Evolutionary conservation across 2,888 invertebrate species (phyloP).

Genomic region (Rhamphomyia laevipes): DNA sequence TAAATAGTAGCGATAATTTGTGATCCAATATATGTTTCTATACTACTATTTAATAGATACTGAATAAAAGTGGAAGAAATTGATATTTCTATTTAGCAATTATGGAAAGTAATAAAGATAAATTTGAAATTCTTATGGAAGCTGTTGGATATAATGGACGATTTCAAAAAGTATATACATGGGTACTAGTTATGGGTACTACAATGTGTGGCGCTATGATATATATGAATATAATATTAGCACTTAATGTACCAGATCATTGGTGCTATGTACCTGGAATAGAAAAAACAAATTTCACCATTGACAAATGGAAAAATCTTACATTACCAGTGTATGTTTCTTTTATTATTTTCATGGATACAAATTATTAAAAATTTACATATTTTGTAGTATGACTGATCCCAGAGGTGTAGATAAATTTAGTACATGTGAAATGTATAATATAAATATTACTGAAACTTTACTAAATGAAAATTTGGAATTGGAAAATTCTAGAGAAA

Average conservation of each 20-base stretch:
- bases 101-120: conserved; percentile 22
- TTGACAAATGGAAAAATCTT: conserved; percentile 40
- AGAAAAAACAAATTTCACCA: conserved; percentile 37
- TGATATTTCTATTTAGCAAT: no score
- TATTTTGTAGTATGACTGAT: conserved; percentile 27
- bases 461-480: background rate
- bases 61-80: no score
- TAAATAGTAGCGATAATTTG: no score
- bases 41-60: no score
- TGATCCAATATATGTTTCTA: no score
- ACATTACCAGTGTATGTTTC: conserved; percentile 42
- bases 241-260: conserved; percentile 44
- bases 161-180: conserved; percentile 42
- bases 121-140: conserved; percentile 42
- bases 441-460: conserved; percentile 28
- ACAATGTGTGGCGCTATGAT: conserved; percentile 40
- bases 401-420: conserved; percentile 31
- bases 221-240: conserved; percentile 43
- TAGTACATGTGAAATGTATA: conserved; percentile 40
- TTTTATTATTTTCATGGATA: background rate
- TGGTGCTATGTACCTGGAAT: conserved; percentile 46
- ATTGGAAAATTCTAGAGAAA: background rate
- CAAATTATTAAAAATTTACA: background rate
- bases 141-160: conserved; percentile 42
- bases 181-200: conserved; percentile 39